Base-by-base conservation (phyloP, 2,797 vertebrate species). In the Hypotaenidia philippensis region DNA sequence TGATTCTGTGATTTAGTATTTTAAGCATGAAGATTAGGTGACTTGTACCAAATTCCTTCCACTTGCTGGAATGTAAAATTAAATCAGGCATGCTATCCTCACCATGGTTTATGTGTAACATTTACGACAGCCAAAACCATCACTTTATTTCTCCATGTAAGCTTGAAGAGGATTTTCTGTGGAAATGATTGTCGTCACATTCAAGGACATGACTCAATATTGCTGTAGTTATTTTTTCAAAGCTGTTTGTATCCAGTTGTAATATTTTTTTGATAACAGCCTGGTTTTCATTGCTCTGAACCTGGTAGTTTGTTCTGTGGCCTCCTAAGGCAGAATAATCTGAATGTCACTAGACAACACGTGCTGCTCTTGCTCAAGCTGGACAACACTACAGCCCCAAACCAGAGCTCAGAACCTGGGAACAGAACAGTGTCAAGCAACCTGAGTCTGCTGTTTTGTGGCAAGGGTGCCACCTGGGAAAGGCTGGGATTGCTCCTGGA, bases 381-480 rank as follows among this genome's bases (percentile, higher is more conserved):
- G 31, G 29, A 27, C 31, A 56, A 44, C 0, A 1, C 17, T 45
- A 59, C 0, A 0, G 15, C 1, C 8, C 8, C 34, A 77, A 83
- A 2, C 0, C 47, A 82, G 49, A 78, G 32, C 7, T 5, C 50
- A 78, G 34, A 84, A 84, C 2, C 4, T 9, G 31, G 8, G 27
- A 83, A 10, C 61, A 74, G 19, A 90, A 31, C 0, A 0, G 7
- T 47, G 9, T 32, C 38, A 87, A 70, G 76, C 15, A 70, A 79
- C 8, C 32, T 12, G 25, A 81, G 25, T 10, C 65, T 66, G 6
- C 25, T 72, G 78, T 56, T 69, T 47, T 66, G 22, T 13, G 34
- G 20, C 19, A 65, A 75, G 22, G 29, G 19, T 1, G 2, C 47
- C 10, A 18, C 18, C 23, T 50, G 13, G 41, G 38, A 60, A 84